Conservation (phyloP, 2,113 vertebrate genomes). For the Bufo gargarizans region DNA sequence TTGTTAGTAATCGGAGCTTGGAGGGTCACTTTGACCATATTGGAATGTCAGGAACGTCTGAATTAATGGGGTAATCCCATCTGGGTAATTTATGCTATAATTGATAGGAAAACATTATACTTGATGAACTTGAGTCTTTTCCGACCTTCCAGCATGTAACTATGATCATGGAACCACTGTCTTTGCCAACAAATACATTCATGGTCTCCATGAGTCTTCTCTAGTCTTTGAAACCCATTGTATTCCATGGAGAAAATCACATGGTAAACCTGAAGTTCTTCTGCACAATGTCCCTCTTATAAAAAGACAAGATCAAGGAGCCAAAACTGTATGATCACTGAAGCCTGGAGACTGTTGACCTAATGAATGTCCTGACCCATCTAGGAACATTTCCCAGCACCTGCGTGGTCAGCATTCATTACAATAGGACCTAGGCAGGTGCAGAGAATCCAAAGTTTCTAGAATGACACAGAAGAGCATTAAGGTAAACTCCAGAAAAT, state of each 20-base stretch:
- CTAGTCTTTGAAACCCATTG: neutral
- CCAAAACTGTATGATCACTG: conserved; percentile 8
- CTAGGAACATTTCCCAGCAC: neutral
- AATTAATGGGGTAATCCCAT: no score
- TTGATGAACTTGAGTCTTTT: no score
- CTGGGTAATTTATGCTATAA: no score
- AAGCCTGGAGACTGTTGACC: conserved; percentile 15
- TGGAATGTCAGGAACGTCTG: no score
- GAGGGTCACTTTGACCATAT: no score
- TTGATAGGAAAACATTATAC: no score
- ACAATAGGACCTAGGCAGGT: neutral
- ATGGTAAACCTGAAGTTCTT: neutral
- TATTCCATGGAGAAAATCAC: no score
- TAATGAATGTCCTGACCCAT: neutral
- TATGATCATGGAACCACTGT: no score
- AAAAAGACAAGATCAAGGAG: neutral
- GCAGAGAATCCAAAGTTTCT: conserved; percentile 14
- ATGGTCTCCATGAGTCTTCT: neutral
- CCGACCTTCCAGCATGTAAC: no score
- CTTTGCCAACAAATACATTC: no score
- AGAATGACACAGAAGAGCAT: neutral
- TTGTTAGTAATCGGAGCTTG: no score
- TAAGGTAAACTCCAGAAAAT: neutral
- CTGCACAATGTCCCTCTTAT: conserved; percentile 27
- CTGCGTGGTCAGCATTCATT: neutral